Evolutionary conservation across 1,140 invertebrate species (phyloP).

Genomic region (Lithobius niger): DNA sequence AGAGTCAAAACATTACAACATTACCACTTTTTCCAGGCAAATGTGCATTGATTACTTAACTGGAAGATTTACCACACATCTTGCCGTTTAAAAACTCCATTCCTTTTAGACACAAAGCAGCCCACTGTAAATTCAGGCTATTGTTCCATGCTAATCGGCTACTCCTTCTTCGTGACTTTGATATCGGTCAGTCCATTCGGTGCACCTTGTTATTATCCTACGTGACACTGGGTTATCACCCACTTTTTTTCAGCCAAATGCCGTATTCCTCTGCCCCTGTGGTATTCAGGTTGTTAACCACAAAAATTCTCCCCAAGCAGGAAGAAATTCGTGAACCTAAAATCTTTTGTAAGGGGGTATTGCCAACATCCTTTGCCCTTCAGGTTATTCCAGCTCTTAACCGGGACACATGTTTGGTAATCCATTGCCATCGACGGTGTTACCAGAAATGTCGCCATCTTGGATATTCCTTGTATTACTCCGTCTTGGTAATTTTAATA

Average conservation of each 20-base stretch:
- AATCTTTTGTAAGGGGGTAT: conserved; percentile 11
- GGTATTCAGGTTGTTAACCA: neutral
- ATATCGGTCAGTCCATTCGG: neutral
- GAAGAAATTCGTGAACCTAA: conserved; percentile 14
- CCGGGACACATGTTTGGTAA: conserved; percentile 14
- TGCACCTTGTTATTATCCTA: neutral
- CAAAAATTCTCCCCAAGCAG: conserved; percentile 7
- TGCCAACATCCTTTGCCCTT: conserved; percentile 16
- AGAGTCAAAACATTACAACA: too few relatives aligned
- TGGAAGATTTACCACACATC: too few relatives aligned
- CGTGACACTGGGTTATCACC: neutral
- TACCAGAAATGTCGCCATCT: conserved; percentile 13
- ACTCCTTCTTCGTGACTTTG: neutral
- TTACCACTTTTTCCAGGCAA: too few relatives aligned
- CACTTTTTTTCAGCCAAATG: neutral
- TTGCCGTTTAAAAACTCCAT: too few relatives aligned
- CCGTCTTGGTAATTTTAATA: conserved; percentile 1
- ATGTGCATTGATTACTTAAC: too few relatives aligned
- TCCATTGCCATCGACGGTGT: conserved; percentile 13
- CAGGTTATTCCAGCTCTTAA: conserved; percentile 18
- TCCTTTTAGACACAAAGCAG: too few relatives aligned
- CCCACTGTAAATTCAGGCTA: too few relatives aligned
- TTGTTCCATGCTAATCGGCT: too few relatives aligned
- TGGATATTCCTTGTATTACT: too few relatives aligned
- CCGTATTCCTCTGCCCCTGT: neutral